Evolutionary conservation across 2,113 vertebrate genomes (phyloP).

Genomic region (Clarias magur): DNA sequence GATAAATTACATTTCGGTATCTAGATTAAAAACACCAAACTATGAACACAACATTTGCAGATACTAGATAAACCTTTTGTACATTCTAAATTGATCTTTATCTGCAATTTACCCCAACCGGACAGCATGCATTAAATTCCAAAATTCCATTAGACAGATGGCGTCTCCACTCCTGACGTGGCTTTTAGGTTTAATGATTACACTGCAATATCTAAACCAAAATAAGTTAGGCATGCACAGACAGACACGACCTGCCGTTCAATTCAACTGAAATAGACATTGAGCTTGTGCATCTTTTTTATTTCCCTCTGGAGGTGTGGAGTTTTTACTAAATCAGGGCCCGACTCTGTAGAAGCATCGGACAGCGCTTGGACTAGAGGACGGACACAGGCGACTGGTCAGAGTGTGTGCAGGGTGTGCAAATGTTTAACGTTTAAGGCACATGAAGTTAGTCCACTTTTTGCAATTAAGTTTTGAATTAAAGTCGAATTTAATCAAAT

Average conservation of each 20-base stretch:
- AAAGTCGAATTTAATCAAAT: neutral
- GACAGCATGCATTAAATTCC: too few species aligned
- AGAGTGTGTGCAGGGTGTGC: neutral
- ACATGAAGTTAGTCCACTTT: neutral
- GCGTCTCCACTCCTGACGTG: neutral
- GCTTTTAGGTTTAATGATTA: neutral
- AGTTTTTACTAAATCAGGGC: neutral
- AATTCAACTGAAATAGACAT: neutral
- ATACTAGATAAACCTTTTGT: neutral
- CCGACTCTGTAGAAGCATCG: slow-evolving; percentile 7
- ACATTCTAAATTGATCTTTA: neutral
- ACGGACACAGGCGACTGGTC: slow-evolving; percentile 5
- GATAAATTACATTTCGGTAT: neutral
- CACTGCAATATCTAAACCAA: neutral
- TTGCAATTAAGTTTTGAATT: neutral
- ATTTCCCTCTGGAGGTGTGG: neutral
- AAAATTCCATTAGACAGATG: too few species aligned
- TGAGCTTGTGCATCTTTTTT: neutral
- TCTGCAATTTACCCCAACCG: too few species aligned
- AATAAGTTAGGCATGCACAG: neutral
- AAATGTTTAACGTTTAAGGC: neutral
- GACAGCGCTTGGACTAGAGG: slow-evolving; percentile 21
- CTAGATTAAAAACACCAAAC: neutral
- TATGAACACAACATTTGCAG: neutral
- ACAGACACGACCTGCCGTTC: neutral